Percentiles rank a stretch among this genome's conserved stretches.
These are phyloP conservation scores for Carassius gibelio DNA, from an alignment of 2,113 vertebrate genomes.

Conservation along the genomic window DNA sequence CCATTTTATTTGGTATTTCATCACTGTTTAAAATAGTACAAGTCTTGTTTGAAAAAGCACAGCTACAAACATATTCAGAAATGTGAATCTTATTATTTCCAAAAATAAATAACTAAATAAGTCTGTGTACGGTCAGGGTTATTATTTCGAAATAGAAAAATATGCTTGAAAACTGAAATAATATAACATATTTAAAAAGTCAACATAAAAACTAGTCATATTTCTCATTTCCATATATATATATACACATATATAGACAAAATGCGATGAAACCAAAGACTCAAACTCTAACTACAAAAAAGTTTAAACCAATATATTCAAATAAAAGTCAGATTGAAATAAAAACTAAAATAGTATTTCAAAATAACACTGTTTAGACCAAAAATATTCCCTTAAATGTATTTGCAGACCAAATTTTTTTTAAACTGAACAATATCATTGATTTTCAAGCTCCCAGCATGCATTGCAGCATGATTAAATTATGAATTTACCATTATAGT, in stretches of 20 bases:
- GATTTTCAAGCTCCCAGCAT: neutral
- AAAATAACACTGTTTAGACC: neutral
- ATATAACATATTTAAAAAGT: neutral
- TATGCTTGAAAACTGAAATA: neutral
- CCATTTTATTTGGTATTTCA: no score
- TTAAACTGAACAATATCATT: neutral
- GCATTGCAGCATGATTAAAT: slow-evolving; percentile 4
- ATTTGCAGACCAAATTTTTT: neutral
- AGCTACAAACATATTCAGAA: no score
- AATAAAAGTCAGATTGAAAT: neutral
- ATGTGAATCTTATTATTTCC: no score
- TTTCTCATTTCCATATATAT: neutral
- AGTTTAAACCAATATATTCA: neutral
- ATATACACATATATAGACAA: no score
- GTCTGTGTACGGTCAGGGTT: neutral
- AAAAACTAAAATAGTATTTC: neutral
- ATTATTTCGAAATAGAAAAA: neutral
- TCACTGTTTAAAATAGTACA: neutral
- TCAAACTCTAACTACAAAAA: neutral
- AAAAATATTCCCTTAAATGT: neutral
- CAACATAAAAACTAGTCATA: neutral
- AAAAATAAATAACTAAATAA: neutral
- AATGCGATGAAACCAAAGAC: no score
- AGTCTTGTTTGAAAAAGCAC: neutral
- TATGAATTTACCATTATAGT: neutral